Evolutionary conservation across 2,113 vertebrate genomes (phyloP).

Genomic region (Elephas maximus): DNA sequence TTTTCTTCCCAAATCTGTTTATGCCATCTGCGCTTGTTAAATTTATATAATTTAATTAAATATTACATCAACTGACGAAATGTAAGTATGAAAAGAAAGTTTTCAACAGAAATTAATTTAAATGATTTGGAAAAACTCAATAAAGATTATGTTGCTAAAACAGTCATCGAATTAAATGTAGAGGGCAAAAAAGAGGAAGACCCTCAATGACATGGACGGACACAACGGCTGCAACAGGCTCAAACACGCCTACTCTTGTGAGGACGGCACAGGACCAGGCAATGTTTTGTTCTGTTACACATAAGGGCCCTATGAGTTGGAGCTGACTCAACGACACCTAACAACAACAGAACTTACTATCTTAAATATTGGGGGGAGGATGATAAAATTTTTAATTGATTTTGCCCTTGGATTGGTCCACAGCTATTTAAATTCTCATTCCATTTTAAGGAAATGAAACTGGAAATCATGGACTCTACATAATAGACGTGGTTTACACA

Average conservation of each 20-base stretch:
- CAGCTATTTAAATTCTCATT: not conserved
- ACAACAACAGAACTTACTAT: not conserved
- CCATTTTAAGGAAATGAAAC: conserved; percentile 26
- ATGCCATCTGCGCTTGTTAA: not conserved
- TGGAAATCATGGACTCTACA: not conserved
- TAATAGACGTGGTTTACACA: not conserved
- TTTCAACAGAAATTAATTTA: not conserved
- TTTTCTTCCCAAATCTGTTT: not conserved
- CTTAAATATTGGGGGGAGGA: not conserved
- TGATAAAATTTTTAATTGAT: not conserved
- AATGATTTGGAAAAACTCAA: conserved; percentile 19
- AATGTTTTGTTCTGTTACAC: not conserved
- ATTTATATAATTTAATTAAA: not conserved
- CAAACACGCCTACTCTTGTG: not conserved
- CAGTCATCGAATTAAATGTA: not conserved
- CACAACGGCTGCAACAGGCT: not conserved
- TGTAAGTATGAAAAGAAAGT: not conserved
- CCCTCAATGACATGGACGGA: not conserved
- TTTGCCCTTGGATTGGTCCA: not conserved
- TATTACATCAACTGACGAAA: not conserved
- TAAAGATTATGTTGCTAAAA: conserved; percentile 42
- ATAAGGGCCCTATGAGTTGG: not conserved
- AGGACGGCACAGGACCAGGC: not conserved
- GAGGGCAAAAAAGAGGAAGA: not conserved
- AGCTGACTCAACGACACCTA: not conserved